Conservation (phyloP, 2,113 vertebrate species). For the Plecturocebus donacophilus region DNA sequence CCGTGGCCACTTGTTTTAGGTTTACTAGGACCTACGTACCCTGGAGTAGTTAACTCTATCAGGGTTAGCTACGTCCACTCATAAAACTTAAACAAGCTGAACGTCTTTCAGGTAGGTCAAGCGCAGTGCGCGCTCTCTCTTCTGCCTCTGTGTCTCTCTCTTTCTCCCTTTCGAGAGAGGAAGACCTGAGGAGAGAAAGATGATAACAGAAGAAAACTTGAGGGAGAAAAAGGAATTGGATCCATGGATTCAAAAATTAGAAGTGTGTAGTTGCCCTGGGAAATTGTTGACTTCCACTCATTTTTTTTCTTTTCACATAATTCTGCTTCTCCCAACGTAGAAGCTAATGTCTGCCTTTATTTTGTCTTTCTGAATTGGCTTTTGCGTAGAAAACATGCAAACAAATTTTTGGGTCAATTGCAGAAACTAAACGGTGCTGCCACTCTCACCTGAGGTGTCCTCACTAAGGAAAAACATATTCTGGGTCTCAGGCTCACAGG, state of each 20-base stretch:
- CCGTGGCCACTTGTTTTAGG: not conserved
- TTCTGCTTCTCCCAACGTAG: not conserved
- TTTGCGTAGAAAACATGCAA: not conserved
- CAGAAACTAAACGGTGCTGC: not conserved
- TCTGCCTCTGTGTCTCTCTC: not conserved
- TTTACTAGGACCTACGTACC: not conserved
- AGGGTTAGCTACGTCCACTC: not conserved
- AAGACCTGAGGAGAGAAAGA: not conserved
- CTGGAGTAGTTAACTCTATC: not conserved
- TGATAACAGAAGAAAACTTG: not conserved
- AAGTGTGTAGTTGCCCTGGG: not conserved
- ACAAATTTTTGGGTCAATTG: not conserved
- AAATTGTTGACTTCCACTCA: not conserved
- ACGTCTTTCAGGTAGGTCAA: slow-evolving; percentile 7
- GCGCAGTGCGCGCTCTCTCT: not conserved
- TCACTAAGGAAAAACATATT: not conserved
- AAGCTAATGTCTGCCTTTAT: not conserved
- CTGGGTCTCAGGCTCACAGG: not conserved
- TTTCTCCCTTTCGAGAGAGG: not conserved
- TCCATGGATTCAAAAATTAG: not conserved
- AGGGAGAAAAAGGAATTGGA: not conserved
- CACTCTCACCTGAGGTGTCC: not conserved
- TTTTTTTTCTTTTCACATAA: not conserved
- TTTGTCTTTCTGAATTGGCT: not conserved
- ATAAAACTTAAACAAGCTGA: not conserved